Base-by-base conservation (phyloP, 1,140 invertebrate species). In the Drosophila ambigua region DNA sequence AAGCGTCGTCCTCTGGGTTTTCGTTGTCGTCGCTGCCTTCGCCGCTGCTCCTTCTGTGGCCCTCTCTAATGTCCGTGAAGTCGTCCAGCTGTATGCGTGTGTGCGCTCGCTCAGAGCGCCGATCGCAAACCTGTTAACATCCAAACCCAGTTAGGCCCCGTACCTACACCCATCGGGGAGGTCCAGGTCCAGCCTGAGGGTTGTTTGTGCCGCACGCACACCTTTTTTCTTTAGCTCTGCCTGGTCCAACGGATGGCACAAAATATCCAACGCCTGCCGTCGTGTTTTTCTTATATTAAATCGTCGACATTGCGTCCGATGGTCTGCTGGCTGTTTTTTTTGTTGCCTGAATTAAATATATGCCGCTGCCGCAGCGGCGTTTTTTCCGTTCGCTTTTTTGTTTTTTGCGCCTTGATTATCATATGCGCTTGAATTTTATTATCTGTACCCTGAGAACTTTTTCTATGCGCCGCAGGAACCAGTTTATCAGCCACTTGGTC, bases 391-490 rank as follows among this genome's bases (percentile, higher is more conserved):
- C 1, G 5, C 45, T 49, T 72, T 80, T 67, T 77, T 78, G 43
- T 77, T 85, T 73, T 74, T 73, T 68, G 60, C 60, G 41, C 77
- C 77, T 88, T 90, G 87, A 90, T 90, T 90, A 90, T 90, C 87
- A 90, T 88, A 83, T 78, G 79, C 88, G 87, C 82, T 90, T 90
- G 88, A 88, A 90, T 90, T 90, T 90, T 90, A 90, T 90, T 90
- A 90, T 90, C 83, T 83, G 82, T 89, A 90, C 88, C 88, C 88
- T 91, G 90, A 91, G 90, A 91, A 91, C 90, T 90, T 91, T 91
- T 91, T 78, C 72, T 85, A 81, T 85, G 77, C 80, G 67, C 74
- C 55, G 54, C 77, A 72, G 67, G 79, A 89, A 91, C 90, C 89
- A 91, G 90, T 91, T 91, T 81, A 79, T 73, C 85, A 79, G 85